Evolutionary conservation across 2,888 invertebrate species (phyloP), one percentile per base, ranked within the genome.

Genomic region (Brenthis hecate): DNA sequence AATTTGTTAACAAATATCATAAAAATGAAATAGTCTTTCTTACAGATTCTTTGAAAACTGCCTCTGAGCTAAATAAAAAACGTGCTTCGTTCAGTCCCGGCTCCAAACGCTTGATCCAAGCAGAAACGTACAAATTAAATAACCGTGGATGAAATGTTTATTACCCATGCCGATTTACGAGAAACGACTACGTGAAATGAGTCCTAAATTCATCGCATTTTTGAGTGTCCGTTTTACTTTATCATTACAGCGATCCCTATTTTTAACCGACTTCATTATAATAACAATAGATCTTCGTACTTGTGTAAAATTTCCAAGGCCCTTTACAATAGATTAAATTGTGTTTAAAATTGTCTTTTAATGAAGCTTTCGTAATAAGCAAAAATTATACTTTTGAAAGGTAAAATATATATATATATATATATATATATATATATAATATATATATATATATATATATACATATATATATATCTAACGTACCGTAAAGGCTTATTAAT

Each of bases 81-180:
- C 48, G 57, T 66, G 16, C 55, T 53, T 56, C 68, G 66, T 72
- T 72, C 71, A 73, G 73, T 75, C 69, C 73, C 58, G 66, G 67
- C 62, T 71, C 65, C 73, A 69, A 68, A 70, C 71, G 70, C 68
- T 65, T 68, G 68, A 70, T 74, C 72, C 73, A 61, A 61, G 60
- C 58, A 50, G 53, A 67, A 68, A 68, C 63, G 73, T 69, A 72
- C 73, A 72, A 77, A 78, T 78, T 78, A 79, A 80, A 78, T 78
- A 78, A 76, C 75, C 73, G 75, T 75, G 73, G 77, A 79, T 78
- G 75, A 78, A 72, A 77, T 74, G 74, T 75, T 74, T 77, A 80
- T 79, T 78, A 78, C 74, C 73, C 73, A 73, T 71, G 72, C 72
- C 71, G 70, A 70, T 75, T 76, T 73, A 70, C 68, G 65, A 72